Base-by-base conservation (phyloP, 2,888 invertebrate genomes). In the Nasonia oneida region DNA sequence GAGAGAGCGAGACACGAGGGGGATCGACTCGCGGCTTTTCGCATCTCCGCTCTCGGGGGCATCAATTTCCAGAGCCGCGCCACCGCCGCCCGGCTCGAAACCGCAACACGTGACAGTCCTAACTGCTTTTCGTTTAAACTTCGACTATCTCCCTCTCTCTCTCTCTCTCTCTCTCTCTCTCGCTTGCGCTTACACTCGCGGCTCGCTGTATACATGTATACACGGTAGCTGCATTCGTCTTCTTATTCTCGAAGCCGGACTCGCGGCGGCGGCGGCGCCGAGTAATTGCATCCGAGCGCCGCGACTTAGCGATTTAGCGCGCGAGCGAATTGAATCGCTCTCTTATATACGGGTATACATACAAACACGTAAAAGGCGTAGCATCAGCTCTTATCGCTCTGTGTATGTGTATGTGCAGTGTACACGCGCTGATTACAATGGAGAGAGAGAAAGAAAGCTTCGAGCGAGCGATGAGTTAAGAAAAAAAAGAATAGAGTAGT, bases 101-200 rank as follows among this genome's bases (percentile, higher is more conserved):
- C 93, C 93, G 91, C 93, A 93, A 93, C 92, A 92, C 93, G 93
- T 92, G 93, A 93, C 93, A 91, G 91, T 88, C 88, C 91, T 93
- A 93, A 93, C 93, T 92, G 91, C 92, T 92, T 93, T 93, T 93
- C 91, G 89, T 89, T 89, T 89, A 89, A 89, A 88, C 85, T 85
- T 87, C 84, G 85, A 53, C 74, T 80, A 83, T n/a, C 75, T 71
- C 50, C 47, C 47, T 64, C 79, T 74, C 74, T 74, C 74, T 83
- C 70, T 47, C 75, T 23, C 23, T 23, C 23, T 23, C 23, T 23
- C 23, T 23, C 23, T 23, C 23, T 23, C 23, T 23, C 23, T 23
- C n/a, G n/a, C n/a, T n/a, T n/a, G 71, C 73, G 15, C 76, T 37
- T 8, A 18, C 79, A 23, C 67, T 67, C 73, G 74, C 15, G 10